A percentile compares a stretch with the other conserved stretches of the same genome.
Evolutionary conservation across 2,113 vertebrate genomes (phyloP).

Genomic region (Tachuris rubrigastra): DNA sequence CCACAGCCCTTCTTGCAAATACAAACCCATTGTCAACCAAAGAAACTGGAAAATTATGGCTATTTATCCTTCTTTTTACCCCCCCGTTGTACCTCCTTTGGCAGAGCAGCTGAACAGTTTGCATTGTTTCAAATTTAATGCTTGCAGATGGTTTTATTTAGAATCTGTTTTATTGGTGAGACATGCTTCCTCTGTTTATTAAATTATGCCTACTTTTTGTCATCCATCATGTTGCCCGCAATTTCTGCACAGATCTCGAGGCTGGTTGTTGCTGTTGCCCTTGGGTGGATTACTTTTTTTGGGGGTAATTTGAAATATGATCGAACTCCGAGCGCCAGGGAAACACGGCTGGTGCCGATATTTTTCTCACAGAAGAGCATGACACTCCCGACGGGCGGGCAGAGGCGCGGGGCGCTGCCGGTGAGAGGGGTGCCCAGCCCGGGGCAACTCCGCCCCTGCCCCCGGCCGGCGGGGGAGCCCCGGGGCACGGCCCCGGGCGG

Average conservation of each 20-base stretch:
- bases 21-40: not conserved
- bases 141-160: conserved; percentile 39
- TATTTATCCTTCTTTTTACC: not conserved
- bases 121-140: conserved; percentile 19
- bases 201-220: conserved; percentile 19
- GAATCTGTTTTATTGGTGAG: conserved; percentile 29
- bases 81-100: not conserved
- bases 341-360: not conserved
- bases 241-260: not conserved
- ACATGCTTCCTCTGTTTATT: conserved; percentile 29
- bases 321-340: not conserved
- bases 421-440: not conserved
- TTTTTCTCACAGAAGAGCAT: not conserved
- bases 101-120: not conserved
- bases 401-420: not conserved
- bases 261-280: not conserved
- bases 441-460: not conserved
- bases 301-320: not conserved
- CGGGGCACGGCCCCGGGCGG: not conserved
- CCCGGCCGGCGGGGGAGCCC: not conserved
- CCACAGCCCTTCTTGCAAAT: not conserved
- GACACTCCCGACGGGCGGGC: not conserved
- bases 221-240: not conserved
- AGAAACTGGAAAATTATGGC: conserved; percentile 19
- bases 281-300: not conserved